These are phyloP conservation scores for Paradoxurus hermaphroditus DNA, from an alignment of 2,113 vertebrate genomes.

Conservation along the genomic window DNA sequence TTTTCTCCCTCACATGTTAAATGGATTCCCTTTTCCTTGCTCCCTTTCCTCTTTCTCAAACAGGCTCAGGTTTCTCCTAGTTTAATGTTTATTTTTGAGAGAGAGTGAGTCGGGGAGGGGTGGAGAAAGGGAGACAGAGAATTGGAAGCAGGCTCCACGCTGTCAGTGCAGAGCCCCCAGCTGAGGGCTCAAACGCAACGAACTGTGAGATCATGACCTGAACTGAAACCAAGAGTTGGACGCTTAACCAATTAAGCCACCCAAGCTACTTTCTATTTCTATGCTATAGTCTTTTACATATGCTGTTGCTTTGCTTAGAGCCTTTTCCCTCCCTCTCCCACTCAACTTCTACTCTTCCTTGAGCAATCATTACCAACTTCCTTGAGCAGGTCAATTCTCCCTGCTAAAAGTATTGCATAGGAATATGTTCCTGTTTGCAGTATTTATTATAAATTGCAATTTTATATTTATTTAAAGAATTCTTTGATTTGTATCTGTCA, in stretches of 20 bases:
- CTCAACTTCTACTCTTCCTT: not conserved
- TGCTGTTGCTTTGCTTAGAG: not conserved
- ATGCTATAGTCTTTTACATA: not conserved
- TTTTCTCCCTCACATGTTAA: slow-evolving; percentile 21
- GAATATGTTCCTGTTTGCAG: not conserved
- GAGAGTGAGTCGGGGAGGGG: no score
- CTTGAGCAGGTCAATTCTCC: not conserved
- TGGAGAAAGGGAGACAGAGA: no score
- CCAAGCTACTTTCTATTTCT: not conserved
- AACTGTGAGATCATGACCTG: no score
- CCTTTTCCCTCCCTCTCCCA: not conserved
- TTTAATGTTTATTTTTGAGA: not conserved
- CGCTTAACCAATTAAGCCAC: no score
- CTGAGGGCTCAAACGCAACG: no score
- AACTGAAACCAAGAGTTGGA: no score
- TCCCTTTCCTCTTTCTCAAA: not conserved
- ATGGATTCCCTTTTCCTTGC: not conserved
- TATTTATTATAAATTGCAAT: slow-evolving; percentile 25
- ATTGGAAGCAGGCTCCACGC: no score
- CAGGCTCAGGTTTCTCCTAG: not conserved
- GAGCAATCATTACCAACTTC: not conserved
- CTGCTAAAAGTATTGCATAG: not conserved
- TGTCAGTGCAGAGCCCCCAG: no score
- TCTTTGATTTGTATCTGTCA: not conserved
- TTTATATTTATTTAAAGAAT: slow-evolving; percentile 3